Evolutionary conservation across 2,113 vertebrate species (phyloP).

Genomic region (Arenaria interpres): DNA sequence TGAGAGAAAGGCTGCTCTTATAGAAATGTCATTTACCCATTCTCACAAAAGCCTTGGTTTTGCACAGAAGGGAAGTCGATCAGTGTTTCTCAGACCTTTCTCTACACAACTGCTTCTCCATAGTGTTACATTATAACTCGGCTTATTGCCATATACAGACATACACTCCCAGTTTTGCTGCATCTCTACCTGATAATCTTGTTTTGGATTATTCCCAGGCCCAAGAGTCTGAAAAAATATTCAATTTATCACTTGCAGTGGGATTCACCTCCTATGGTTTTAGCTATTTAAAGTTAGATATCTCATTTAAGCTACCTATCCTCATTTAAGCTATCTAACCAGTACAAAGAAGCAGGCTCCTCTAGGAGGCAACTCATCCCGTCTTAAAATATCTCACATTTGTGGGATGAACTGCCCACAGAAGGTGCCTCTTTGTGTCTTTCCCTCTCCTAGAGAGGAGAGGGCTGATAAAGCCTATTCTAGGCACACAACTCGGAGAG

Average conservation of each 20-base stretch:
- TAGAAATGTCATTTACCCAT: neutral
- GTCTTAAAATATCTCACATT: neutral
- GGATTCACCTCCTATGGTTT: neutral
- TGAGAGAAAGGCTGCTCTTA: neutral
- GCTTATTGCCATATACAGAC: neutral
- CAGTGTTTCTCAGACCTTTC: neutral
- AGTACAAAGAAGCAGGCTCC: neutral
- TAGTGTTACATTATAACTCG: neutral
- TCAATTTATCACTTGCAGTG: neutral
- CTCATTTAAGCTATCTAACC: neutral
- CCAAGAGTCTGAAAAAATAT: neutral
- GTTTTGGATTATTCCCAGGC: neutral
- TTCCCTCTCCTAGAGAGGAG: neutral
- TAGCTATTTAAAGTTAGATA: neutral
- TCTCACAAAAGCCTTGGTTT: neutral
- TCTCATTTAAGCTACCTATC: neutral
- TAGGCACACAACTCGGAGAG: neutral
- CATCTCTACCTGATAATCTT: neutral
- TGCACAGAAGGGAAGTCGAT: accelerated
- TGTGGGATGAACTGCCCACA: neutral
- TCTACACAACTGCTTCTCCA: neutral
- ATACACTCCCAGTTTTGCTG: neutral
- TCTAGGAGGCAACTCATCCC: neutral
- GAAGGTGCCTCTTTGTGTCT: neutral
- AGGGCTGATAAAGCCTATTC: neutral